Base-by-base conservation (phyloP, 2,888 invertebrate genomes). In the Biston stratarius region DNA sequence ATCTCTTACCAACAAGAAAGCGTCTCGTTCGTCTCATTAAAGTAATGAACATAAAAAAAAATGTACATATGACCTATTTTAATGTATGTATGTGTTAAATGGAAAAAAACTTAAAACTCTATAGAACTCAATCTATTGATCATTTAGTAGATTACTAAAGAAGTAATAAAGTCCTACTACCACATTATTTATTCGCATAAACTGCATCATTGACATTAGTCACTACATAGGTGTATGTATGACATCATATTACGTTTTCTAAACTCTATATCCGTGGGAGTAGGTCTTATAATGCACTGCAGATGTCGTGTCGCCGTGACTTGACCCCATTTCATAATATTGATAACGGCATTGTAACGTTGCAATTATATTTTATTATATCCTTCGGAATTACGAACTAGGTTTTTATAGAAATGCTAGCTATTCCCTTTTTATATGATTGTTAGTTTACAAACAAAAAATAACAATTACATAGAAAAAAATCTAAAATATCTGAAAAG, bases 271-370 rank as follows among this genome's bases (percentile, higher is more conserved):
- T 55, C 40, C 42, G 55, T 55, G 11, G 15, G 6, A 15, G 12
- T 40, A 55, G 42, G 55, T 42, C 55, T 42, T 38, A 15, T 38
- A 51, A 14, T 12, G n/a, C 45, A 12, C 24, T 42, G 24, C n/a
- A 40, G 40, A 59, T 42, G 33, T 14, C 6, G 24, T 0, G 38
- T 38, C n/a, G 9, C 8, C 15, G 42, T 59, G 12, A 40, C 33
- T 33, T 59, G 59, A 65, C 55, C 60, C 36, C 55, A 49, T 59
- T 59, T 49, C 14, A 11, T 59, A 33, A 33, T 38, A 49, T 59
- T 49, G 49, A 61, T 52, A 61, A 52, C 44, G 45, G 33, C 47
- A 33, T 49, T 40, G 40, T 14, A 40, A 42, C 12, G n/a, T n/a
- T 33, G 42, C n/a, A 33, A 44, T 55, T 33, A 12, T 44, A 14